phyloP scores from a whole-genome alignment of 2,113 vertebrate genomes.

The Xerus inauris region DNA sequence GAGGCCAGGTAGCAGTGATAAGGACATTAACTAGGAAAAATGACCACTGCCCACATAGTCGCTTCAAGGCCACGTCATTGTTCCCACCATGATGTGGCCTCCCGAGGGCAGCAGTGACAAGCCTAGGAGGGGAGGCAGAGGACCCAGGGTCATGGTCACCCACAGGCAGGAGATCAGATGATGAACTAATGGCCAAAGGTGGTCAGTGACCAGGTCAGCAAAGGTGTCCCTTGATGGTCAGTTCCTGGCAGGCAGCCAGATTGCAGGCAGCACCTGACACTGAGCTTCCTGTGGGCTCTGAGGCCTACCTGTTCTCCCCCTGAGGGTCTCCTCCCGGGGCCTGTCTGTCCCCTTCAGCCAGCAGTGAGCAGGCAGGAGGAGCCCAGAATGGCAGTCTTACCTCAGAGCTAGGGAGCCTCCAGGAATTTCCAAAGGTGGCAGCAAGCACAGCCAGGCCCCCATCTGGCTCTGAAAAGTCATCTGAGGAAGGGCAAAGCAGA shows the following conservation, averaged over 20 bases:
- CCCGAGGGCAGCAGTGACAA: not conserved
- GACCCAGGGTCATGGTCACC: not conserved
- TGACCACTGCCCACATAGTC: not conserved
- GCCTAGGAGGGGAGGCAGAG: too few species aligned
- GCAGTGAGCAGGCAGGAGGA: not conserved
- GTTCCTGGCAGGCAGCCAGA: not conserved
- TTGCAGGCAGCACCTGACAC: not conserved
- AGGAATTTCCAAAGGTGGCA: conserved; percentile 93
- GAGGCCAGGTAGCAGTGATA: not conserved
- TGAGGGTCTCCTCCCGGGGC: too few species aligned
- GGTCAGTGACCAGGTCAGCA: not conserved
- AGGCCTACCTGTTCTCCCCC: not conserved
- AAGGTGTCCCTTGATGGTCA: not conserved
- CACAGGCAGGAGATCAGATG: not conserved
- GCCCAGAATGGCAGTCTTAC: not conserved
- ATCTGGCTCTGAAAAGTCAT: conserved; percentile 74
- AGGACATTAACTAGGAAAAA: not conserved
- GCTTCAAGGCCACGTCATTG: not conserved
- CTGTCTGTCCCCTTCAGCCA: not conserved
- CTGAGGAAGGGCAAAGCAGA: conserved; percentile 38
- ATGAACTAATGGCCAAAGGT: not conserved
- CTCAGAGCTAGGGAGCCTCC: conserved; percentile 88
- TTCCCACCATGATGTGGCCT: conserved; percentile 30
- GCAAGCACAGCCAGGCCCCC: conserved; percentile 85
- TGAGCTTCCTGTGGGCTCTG: accelerated